These are phyloP conservation scores for Belgica antarctica DNA, from an alignment of 2,888 invertebrate species.

Conservation along the genomic window DNA sequence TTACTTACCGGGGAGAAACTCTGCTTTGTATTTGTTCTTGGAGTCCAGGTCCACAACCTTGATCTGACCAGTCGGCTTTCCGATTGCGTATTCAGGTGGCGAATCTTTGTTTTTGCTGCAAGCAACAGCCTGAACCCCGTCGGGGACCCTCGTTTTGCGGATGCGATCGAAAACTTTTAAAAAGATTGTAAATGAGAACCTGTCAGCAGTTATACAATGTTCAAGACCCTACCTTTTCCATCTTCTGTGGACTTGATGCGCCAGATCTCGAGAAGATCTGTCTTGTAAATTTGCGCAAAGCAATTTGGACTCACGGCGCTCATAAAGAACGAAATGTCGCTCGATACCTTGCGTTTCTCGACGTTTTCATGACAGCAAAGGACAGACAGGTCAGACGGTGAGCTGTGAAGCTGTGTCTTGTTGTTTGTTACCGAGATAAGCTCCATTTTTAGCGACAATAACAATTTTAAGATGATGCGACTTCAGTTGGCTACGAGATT, in stretches of 20 bases:
- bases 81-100: constrained; percentile 52
- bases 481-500: too few species aligned
- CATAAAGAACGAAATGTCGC: neutral
- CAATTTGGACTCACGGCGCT: neutral
- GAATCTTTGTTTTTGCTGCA: constrained; percentile 49
- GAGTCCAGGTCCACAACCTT: constrained; percentile 50
- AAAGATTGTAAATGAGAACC: neutral
- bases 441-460: constrained; percentile 12
- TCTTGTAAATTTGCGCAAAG: constrained; percentile 1
- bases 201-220: neutral
- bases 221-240: too few species aligned
- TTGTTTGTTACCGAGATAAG: constrained; percentile 1
- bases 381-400: constrained; percentile 12
- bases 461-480: neutral
- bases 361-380: neutral
- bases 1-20: constrained; percentile 50
- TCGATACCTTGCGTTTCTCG: neutral
- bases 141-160: constrained; percentile 51
- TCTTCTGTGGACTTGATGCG: neutral
- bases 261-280: neutral
- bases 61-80: constrained; percentile 51
- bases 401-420: neutral
- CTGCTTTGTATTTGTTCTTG: constrained; percentile 46
- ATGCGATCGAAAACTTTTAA: constrained; percentile 46
- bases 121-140: constrained; percentile 51